These are phyloP conservation scores for Ianthella basta DNA, from an alignment of 37 sponge, comb jelly and placozoan genomes.

Conservation along the genomic window DNA sequence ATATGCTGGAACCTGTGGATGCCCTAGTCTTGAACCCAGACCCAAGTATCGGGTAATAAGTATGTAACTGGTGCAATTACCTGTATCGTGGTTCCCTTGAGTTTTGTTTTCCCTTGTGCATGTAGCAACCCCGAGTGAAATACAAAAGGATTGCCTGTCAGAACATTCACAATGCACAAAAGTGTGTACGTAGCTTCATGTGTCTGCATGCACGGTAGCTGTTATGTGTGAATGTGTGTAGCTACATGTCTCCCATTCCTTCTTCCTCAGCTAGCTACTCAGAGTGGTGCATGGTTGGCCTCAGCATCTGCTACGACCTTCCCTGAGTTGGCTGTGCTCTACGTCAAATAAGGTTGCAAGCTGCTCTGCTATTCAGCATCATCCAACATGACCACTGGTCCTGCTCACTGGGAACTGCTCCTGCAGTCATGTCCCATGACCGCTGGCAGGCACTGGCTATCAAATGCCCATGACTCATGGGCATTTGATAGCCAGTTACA, in stretches of 20 bases:
- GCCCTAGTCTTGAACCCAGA: no score
- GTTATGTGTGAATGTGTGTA: conserved; percentile 3
- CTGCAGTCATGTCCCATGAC: no score
- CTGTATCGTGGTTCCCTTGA: no score
- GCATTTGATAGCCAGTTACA: conserved; percentile 77
- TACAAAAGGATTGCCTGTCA: no score
- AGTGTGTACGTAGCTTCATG: no score
- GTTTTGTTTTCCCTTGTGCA: no score
- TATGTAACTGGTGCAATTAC: no score
- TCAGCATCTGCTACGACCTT: conserved; percentile 98
- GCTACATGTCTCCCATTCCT: conserved; percentile 1
- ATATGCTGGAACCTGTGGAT: no score
- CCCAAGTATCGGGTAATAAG: no score
- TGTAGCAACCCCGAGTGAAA: no score
- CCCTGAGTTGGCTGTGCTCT: conserved; percentile 84
- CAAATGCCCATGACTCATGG: conserved; percentile 37
- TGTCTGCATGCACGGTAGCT: no score
- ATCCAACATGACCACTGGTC: conserved; percentile 98
- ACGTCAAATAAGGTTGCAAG: conserved; percentile 76
- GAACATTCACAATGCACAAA: no score
- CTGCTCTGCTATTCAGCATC: conserved; percentile 90
- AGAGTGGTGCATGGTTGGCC: conserved; percentile 91
- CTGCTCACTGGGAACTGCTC: conserved; percentile 95
- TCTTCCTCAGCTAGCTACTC: background rate
- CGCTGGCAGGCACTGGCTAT: conserved; percentile 51